Evolutionary conservation across 2,888 invertebrate species (phyloP), one percentile per base, ranked within the genome.

Genomic region (Drosophila multiciliata): DNA sequence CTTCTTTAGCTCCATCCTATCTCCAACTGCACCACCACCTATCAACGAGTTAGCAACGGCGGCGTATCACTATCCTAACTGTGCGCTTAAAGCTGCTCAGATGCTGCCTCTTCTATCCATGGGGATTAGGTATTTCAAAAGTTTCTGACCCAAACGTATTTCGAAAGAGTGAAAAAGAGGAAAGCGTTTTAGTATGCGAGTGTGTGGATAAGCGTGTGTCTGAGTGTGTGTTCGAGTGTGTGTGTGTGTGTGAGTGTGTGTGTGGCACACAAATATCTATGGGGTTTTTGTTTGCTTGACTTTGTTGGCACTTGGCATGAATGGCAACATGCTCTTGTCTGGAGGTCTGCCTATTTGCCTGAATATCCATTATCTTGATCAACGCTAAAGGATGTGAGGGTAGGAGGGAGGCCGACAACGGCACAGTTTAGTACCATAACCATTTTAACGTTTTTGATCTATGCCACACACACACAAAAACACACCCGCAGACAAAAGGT

Each of bases 101-200:
- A 74, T 68, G 73, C 58, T 73, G 63, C 73, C 73, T 79, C 68
- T 65, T 29, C 29, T 75, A 78, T 80, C 75, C 73, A 85, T 71
- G 87, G 73, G 85, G 80, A 82, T 81, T 84, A 82, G 78, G 79
- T 86, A 82, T 86, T 81, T 87, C 75, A 82, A 89, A 89, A 86
- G 84, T 90, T 90, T 89, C 72, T 87, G 86, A 87, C 90, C 89
- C 90, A 89, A 87, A 89, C 83, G 89, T 89, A 84, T 89, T 90
- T 87, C 67, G 29, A 23, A 42, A 45, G 59, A 59, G 57, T 23
- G 50, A 59, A 57, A 55, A 55, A 48, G 42, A 33, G 35, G 8
- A 38, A 26, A 35, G 48, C 45, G 45, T 45, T 45, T 45, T 45
- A n/a, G 9, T 8, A 20, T 15, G 20, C 29, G 40, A 40, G 12